Evolutionary conservation across 2,888 invertebrate species (phyloP), one percentile per base, ranked within the genome.

Genomic region (Euplagia quadripunctaria): DNA sequence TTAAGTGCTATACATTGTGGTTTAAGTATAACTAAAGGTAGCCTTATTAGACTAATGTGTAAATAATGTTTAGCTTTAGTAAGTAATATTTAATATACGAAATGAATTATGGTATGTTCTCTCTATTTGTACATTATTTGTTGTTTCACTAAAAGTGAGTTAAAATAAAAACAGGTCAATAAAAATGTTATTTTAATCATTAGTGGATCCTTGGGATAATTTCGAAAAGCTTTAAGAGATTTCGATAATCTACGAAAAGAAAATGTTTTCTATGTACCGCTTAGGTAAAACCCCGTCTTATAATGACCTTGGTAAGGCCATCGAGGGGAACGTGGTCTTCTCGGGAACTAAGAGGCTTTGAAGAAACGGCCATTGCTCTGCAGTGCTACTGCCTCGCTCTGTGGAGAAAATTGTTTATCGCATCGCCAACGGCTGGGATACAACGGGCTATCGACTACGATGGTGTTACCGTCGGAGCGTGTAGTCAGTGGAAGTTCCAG

Each of bases 21-120:
- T 14, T 70, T 43, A 64, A 55, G n/a, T 20, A 4, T 20, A 70
- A 55, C 43, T 63, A 49, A 63, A 41, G 49, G 20, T 16, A 52
- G 66, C 58, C 71, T 71, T 71, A 52, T 31, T 12, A 58, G 64
- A 70, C 9, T 51, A 16, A 49, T 51, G 41, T 64, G 77, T 82
- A 73, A 77, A 79, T 74, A 77, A 79, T 72, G 72, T 58, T 69
- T 77, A 65, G 41, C 43, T 51, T 70, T 73, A 78, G 71, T 74
- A 68, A 74, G 68, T 76, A 72, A 72, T 75, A 72, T 76, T 77
- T 80, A 73, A 75, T 64, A 70, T 52, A 68, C 70, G 68, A 79
- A 64, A 73, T 68, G 31, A 77, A 77, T 72, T 76, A 72, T 73
- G 75, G 77, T 77, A 74, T 79, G 72, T 77, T 79, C 73, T 79